phyloP scores from a whole-genome alignment of 2,113 vertebrate genomes.

The Geococcyx californianus region DNA sequence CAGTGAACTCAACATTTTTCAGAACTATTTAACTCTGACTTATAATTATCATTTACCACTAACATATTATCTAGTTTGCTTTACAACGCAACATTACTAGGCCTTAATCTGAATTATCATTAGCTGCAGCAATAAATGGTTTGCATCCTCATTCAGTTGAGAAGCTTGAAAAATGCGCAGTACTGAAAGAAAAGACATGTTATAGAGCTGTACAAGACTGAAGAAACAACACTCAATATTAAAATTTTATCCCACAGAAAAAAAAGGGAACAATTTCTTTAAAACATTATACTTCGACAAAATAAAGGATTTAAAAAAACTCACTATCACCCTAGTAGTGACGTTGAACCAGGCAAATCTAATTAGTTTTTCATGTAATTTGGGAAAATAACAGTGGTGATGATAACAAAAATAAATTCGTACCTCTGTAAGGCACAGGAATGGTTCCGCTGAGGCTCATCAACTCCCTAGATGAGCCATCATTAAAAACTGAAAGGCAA shows the following conservation, averaged over 20 bases:
- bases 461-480: slow-evolving; percentile 91
- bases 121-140: background rate
- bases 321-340: rapidly evolving
- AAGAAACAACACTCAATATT: background rate
- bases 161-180: rapidly evolving
- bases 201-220: background rate
- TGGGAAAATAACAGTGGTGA: background rate
- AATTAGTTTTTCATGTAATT: background rate
- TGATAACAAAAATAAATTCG: background rate
- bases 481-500: slow-evolving; percentile 91
- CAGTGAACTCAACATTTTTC: background rate
- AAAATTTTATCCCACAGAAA: background rate
- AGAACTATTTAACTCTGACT: background rate
- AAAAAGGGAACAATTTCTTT: background rate
- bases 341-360: background rate
- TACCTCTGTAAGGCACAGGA: slow-evolving; percentile 96
- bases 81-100: background rate
- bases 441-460: slow-evolving; percentile 97
- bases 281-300: background rate
- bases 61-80: background rate
- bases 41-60: background rate
- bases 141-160: background rate
- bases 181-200: background rate
- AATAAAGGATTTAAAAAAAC: background rate
- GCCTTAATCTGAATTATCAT: background rate